Evolutionary conservation across 2,113 vertebrate species (phyloP), one percentile per base, ranked within the genome.

Genomic region (Megaleporinus macrocephalus): DNA sequence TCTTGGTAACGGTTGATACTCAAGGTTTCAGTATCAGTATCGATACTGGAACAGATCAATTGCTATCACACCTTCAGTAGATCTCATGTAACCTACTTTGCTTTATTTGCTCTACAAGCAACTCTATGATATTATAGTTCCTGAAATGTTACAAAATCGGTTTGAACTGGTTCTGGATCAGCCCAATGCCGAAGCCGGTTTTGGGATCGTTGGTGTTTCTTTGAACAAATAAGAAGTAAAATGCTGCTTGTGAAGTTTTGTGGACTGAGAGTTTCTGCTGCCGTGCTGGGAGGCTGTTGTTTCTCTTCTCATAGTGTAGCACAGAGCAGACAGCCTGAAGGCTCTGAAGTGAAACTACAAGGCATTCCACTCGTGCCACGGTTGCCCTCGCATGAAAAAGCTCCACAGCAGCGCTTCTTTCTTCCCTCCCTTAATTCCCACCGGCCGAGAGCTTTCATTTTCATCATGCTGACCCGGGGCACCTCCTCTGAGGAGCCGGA

Each of bases 331-430:
- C 69, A 57, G 73, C 29, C 59, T 27, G n/a, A 26, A 61, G 20
- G 73, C 75, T 16, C 75, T 26, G 87, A 77, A 87, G 63, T 22
- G 85, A 88, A 49, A 61, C 70, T 68, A 78, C 71, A 85, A 81
- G 53, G 16, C 87, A 90, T 92, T 92, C 86, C 83, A 90, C 82
- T 88, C 83, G 53, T 88, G 91, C 86, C 77, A 73, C 80, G 63
- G 16, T 0, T 84, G 79, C 84, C 86, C 80, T 89, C 53, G 66
- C 55, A 84, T 81, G 68, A 86, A 85, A 89, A 41, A 78, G 65
- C 85, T 83, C 74, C 55, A 22, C 51, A 26, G 65, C 62, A 33
- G 61, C 78, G 84, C 72, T 81, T 27, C 27, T 71, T 79, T 18
- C 41, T 73, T 81, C n/a, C 36, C 20, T 87, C 69, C 55, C 81